These are phyloP conservation scores for Drosophila seguyi DNA, from an alignment of 1,140 invertebrate species.

Conservation along the genomic window DNA sequence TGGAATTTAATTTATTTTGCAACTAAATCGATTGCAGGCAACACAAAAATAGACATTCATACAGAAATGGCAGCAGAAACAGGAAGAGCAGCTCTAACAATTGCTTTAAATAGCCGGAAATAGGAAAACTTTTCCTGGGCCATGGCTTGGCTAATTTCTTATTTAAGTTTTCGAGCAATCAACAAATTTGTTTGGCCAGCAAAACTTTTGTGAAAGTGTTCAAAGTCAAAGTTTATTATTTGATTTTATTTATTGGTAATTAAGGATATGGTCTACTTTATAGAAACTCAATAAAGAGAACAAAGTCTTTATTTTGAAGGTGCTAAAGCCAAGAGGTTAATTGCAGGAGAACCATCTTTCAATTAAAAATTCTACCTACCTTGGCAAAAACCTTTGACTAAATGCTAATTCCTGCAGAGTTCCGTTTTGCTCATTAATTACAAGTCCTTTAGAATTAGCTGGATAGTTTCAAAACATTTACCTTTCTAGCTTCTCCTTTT, in stretches of 20 bases:
- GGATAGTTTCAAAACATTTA: background rate
- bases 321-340: background rate
- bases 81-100: conserved; percentile 38
- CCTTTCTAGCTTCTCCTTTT: conserved; percentile 4
- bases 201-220: conserved; percentile 21
- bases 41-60: conserved; percentile 33
- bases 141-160: conserved; percentile 48
- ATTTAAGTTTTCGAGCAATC: conserved; percentile 26
- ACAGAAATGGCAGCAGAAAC: conserved; percentile 19
- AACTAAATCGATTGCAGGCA: conserved; percentile 74
- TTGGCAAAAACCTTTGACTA: background rate
- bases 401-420: conserved; percentile 9
- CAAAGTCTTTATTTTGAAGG: background rate
- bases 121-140: conserved; percentile 45
- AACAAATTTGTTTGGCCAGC: conserved; percentile 13
- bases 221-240: conserved; percentile 11
- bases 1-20: conserved; percentile 76
- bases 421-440: conserved; percentile 2
- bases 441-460: background rate
- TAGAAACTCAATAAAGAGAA: background rate
- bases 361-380: background rate
- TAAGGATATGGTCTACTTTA: background rate
- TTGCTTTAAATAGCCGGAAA: conserved; percentile 53
- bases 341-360: background rate
- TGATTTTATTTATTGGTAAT: conserved; percentile 11